A percentile compares a stretch with the other conserved stretches of the same genome.
Conservation (phyloP, 2,888 invertebrate genomes). For the Cryptocheilus praepositus region DNA sequence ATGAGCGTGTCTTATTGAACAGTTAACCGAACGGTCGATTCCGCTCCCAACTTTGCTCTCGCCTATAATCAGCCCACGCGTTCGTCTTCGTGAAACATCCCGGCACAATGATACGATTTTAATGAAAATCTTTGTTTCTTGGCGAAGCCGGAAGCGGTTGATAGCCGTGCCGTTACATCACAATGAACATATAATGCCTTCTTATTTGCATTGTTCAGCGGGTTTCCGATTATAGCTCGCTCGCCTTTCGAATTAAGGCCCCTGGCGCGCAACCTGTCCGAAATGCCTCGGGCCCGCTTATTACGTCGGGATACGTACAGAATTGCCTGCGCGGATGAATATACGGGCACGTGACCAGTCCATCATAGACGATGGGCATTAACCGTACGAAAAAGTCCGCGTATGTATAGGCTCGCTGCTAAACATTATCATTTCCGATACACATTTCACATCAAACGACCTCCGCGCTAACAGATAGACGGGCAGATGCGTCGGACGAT, state of each 20-base stretch:
- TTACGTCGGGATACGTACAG: slow-evolving; percentile 38
- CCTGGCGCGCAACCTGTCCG: slow-evolving; percentile 52
- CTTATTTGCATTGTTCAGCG: slow-evolving; percentile 61
- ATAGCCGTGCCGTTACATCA: slow-evolving; percentile 53
- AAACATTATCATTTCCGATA: too few relatives aligned
- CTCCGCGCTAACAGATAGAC: too few relatives aligned
- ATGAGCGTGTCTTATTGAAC: too few relatives aligned
- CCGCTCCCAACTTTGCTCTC: too few relatives aligned
- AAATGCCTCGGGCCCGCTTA: slow-evolving; percentile 50
- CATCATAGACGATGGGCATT: too few relatives aligned
- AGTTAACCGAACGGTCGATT: too few relatives aligned
- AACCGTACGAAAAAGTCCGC: too few relatives aligned
- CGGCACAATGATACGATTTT: slow-evolving; percentile 30
- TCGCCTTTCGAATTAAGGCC: slow-evolving; percentile 59
- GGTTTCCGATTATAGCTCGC: slow-evolving; percentile 61
- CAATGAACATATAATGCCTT: slow-evolving; percentile 48
- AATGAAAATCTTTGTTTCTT: slow-evolving; percentile 35
- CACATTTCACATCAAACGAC: too few relatives aligned
- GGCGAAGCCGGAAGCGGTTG: slow-evolving; percentile 51
- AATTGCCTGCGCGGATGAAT: slow-evolving; percentile 26
- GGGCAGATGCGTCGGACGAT: too few relatives aligned
- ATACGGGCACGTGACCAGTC: slow-evolving; percentile 47
- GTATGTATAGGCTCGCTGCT: too few relatives aligned
- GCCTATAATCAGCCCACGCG: slow-evolving; percentile 18
- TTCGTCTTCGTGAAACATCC: slow-evolving; percentile 8